These are phyloP conservation scores for Hypsopygia costalis DNA, from an alignment of 2,888 invertebrate genomes.

Conservation along the genomic window DNA sequence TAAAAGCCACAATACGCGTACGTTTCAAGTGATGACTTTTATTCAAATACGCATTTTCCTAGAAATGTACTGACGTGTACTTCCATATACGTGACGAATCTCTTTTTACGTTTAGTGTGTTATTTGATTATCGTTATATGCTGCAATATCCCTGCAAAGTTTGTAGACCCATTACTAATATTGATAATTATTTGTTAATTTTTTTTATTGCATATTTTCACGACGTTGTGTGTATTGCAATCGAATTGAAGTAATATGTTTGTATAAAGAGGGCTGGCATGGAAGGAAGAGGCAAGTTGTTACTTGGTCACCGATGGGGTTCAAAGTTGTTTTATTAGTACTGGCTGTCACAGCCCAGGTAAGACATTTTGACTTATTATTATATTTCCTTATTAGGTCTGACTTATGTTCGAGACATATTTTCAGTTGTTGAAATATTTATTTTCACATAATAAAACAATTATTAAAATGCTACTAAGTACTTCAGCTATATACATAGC, in stretches of 20 bases:
- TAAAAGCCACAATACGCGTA: no score
- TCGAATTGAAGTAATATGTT: slow-evolving; percentile 43
- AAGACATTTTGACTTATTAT: slow-evolving; percentile 32
- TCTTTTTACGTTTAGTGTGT: slow-evolving; percentile 5
- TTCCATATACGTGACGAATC: slow-evolving; percentile 13
- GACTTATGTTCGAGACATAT: no score
- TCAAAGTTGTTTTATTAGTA: slow-evolving; percentile 39
- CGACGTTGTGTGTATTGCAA: slow-evolving; percentile 21
- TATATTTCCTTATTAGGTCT: no score
- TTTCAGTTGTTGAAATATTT: no score
- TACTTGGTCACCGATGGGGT: slow-evolving; percentile 29
- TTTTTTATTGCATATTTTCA: slow-evolving; percentile 26
- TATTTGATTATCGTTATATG: not conserved
- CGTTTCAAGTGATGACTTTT: no score
- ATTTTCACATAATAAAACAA: no score
- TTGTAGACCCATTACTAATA: slow-evolving; percentile 5
- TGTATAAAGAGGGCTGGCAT: slow-evolving; percentile 46
- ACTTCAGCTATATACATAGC: no score
- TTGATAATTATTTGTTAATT: slow-evolving; percentile 7
- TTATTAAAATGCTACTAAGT: no score
- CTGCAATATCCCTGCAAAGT: slow-evolving; percentile 1
- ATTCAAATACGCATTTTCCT: no score
- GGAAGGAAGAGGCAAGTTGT: slow-evolving; percentile 28
- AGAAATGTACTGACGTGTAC: no score
- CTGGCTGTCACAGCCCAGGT: slow-evolving; percentile 47